Evolutionary conservation across 2,797 vertebrate genomes (phyloP).

Genomic region (Pangasius djambal): DNA sequence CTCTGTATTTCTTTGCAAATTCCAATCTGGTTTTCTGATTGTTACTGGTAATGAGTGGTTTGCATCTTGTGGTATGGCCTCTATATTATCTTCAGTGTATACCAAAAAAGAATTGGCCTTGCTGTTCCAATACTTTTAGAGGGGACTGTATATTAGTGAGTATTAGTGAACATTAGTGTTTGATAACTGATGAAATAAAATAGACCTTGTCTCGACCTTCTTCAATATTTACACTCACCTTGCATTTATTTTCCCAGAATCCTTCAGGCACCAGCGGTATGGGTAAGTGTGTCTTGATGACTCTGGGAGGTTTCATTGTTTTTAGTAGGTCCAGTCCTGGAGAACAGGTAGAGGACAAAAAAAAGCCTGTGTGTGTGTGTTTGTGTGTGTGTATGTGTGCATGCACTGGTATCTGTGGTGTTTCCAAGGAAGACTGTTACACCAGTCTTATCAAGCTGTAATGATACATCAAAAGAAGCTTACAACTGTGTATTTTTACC

Average conservation of each 20-base stretch:
- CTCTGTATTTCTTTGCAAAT: too few species aligned
- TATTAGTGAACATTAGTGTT: too few species aligned
- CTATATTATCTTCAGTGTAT: too few species aligned
- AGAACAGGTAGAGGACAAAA: constrained; percentile 46
- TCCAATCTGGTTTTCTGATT: too few species aligned
- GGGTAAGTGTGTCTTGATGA: constrained; percentile 89
- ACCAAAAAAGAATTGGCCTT: too few species aligned
- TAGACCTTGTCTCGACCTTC: not conserved
- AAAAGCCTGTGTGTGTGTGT: not conserved
- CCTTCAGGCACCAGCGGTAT: constrained; percentile 79
- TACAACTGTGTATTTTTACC: constrained; percentile 57
- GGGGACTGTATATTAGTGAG: too few species aligned
- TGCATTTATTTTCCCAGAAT: constrained; percentile 89
- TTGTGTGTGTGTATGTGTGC: not conserved
- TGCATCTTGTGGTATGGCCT: too few species aligned
- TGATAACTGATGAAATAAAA: not conserved
- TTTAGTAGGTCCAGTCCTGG: constrained; percentile 73
- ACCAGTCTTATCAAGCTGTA: not conserved
- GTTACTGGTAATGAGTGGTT: too few species aligned
- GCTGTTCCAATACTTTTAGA: too few species aligned
- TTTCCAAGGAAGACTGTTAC: not conserved
- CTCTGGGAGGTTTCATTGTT: constrained; percentile 75
- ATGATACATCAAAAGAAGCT: not conserved
- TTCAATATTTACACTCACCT: constrained; percentile 72
- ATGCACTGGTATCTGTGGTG: not conserved